These are phyloP conservation scores for Chaetogeoica ovagalla DNA, from an alignment of 2,888 invertebrate species.

Conservation along the genomic window DNA sequence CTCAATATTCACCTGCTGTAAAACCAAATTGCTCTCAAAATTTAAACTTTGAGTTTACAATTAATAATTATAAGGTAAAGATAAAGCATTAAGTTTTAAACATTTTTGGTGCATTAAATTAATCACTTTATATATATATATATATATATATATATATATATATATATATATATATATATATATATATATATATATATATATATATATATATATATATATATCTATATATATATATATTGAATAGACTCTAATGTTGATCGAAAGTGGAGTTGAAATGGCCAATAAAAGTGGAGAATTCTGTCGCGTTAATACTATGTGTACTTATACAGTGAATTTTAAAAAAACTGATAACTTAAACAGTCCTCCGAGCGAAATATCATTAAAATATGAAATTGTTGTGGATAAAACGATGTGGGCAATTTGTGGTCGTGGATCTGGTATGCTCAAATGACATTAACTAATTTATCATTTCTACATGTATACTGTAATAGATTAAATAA, in stretches of 20 bases:
- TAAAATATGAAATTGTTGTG: conserved; percentile 92
- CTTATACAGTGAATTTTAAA: conserved; percentile 74
- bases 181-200: background rate
- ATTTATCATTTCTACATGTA: conserved; percentile 61
- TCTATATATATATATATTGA: background rate
- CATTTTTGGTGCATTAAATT: background rate
- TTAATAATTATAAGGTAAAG: conserved; percentile 43
- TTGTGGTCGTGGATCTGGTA: conserved; percentile 64
- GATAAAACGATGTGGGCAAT: conserved; percentile 94
- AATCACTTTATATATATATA: background rate
- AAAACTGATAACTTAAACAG: conserved; percentile 59
- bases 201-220: background rate
- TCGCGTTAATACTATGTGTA: conserved; percentile 85
- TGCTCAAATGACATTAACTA: background rate
- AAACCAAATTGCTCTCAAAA: background rate
- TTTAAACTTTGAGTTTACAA: conserved; percentile 41
- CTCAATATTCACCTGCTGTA: conserved; percentile 30
- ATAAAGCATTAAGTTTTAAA: background rate
- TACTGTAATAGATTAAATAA: conserved; percentile 66
- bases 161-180: background rate
- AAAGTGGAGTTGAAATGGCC: conserved; percentile 46
- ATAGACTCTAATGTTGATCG: conserved; percentile 38
- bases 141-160: background rate
- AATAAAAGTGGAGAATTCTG: conserved; percentile 69
- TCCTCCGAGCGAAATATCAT: conserved; percentile 60